Percentiles rank a stretch among this genome's conserved stretches.
These are phyloP conservation scores for Charadrius vociferus DNA, from an alignment of 2,113 vertebrate genomes.

Conservation along the genomic window DNA sequence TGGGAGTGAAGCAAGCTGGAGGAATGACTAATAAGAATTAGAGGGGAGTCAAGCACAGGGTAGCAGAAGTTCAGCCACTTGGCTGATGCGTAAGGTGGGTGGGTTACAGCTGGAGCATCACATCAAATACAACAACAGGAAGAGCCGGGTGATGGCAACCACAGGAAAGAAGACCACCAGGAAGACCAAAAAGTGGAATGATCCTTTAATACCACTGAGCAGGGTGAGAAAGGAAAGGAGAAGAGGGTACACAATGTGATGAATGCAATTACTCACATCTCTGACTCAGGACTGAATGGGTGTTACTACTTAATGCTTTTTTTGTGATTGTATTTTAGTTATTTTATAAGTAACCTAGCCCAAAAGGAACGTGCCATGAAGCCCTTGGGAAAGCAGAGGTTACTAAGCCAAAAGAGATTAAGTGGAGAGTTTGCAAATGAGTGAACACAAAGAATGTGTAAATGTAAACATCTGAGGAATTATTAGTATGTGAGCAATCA, in stretches of 20 bases:
- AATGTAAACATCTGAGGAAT: neutral
- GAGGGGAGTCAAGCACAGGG: neutral
- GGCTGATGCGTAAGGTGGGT: neutral
- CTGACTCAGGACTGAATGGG: slow-evolving; percentile 2
- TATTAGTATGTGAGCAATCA: neutral
- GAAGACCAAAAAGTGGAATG: neutral
- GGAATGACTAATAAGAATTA: neutral
- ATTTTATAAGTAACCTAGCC: neutral
- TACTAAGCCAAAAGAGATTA: neutral
- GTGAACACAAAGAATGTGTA: neutral
- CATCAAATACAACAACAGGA: slow-evolving; percentile 9
- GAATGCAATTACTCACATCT: neutral
- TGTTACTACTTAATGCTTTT: neutral
- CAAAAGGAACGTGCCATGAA: neutral
- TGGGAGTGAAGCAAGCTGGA: neutral
- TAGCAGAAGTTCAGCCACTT: neutral
- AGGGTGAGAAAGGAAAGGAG: neutral
- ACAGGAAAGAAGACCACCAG: neutral
- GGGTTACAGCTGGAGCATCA: neutral
- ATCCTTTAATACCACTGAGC: neutral
- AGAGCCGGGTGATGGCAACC: neutral
- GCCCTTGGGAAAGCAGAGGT: neutral
- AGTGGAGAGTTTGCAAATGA: neutral
- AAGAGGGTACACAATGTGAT: neutral
- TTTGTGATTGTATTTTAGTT: neutral